A percentile compares a stretch with the other conserved stretches of the same genome.
Conservation (phyloP, 2,113 vertebrate genomes). For the Rissa tridactyla region DNA sequence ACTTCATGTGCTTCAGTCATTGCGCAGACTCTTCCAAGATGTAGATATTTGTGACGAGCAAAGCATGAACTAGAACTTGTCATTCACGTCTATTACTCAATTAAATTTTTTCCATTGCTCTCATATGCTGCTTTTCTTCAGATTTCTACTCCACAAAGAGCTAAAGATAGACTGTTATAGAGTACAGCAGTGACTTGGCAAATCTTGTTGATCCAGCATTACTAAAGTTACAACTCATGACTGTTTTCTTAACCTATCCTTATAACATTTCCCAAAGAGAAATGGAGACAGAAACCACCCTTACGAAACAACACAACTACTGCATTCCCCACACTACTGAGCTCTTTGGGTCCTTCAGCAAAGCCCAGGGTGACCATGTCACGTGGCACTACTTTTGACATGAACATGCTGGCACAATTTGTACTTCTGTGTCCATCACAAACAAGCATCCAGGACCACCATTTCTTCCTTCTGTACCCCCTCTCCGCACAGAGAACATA, state of each 20-base stretch:
- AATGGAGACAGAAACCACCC: not conserved
- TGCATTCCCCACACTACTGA: rapidly evolving
- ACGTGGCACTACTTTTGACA: not conserved
- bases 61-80: not conserved
- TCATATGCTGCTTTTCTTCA: not conserved
- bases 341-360: not conserved
- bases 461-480: not conserved
- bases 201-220: not conserved
- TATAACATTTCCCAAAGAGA: not conserved
- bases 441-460: not conserved
- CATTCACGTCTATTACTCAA: not conserved
- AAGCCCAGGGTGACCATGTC: not conserved
- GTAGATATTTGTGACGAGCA: not conserved
- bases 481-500: not conserved
- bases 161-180: not conserved
- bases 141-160: not conserved
- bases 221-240: not conserved
- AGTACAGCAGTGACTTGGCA: not conserved
- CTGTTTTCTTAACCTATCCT: not conserved
- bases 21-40: rapidly evolving
- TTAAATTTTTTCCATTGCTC: not conserved
- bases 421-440: not conserved
- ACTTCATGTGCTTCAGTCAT: not conserved
- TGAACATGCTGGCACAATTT: not conserved
- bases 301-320: not conserved